Conservation (phyloP, 2,888 invertebrate species). For the Thera obeliscata region DNA sequence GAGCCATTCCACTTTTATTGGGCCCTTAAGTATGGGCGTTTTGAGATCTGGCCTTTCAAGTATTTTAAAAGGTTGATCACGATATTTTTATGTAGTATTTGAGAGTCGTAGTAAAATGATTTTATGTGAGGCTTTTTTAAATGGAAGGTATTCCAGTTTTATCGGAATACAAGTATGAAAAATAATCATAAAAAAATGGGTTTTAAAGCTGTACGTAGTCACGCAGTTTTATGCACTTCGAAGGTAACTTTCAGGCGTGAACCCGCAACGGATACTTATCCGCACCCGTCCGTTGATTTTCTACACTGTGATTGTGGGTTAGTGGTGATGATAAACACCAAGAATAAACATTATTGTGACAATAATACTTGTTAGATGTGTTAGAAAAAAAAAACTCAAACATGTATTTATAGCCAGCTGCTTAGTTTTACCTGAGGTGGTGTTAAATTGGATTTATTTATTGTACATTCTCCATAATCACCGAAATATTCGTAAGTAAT, state of each 20-base stretch:
- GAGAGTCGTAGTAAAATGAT: background rate
- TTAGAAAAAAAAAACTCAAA: no score
- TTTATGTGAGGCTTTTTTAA: constrained; percentile 7
- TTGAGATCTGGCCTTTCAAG: constrained; percentile 21
- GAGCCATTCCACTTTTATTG: constrained; percentile 38
- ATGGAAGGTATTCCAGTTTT: background rate
- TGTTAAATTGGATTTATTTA: background rate
- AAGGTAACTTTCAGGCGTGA: no score
- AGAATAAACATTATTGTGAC: no score
- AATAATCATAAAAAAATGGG: background rate
- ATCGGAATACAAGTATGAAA: background rate
- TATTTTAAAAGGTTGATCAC: constrained; percentile 23
- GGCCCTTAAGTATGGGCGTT: constrained; percentile 7
- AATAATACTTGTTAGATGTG: no score
- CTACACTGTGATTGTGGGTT: no score
- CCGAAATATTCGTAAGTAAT: background rate
- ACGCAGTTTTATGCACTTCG: no score
- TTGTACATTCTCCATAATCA: background rate
- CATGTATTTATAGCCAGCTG: no score
- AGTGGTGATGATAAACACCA: no score
- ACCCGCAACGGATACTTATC: no score
- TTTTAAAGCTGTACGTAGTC: no score
- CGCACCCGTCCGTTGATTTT: no score
- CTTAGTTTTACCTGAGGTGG: no score
- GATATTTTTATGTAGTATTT: constrained; percentile 11